Base-by-base conservation (phyloP, 2,888 invertebrate genomes). In the Torymus auratus region DNA sequence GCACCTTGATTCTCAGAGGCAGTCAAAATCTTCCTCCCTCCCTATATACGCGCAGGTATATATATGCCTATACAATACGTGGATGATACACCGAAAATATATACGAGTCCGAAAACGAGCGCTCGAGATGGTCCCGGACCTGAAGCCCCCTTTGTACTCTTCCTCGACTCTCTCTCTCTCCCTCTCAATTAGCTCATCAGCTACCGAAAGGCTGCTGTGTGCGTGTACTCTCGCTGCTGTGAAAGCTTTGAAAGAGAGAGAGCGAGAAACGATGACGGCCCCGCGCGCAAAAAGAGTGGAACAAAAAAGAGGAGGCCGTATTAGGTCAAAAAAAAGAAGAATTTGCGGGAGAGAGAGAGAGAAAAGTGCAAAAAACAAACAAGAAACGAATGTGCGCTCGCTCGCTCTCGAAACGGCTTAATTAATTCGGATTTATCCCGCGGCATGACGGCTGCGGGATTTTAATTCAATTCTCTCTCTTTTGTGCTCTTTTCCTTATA, bases 381-480 rank as follows among this genome's bases (percentile, higher is more conserved):
- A 20, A 20, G 28, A 14, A 15, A 23, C 58, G 13, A 12, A 61
- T 52, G 23, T 50, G 78, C 53, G 85, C 80, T 60, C 60, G 14
- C 61, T 56, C 15, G 13, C 64, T 50, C 52, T 85, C 83, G 85
- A 88, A 88, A 89, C 87, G 87, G 88, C 89, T 90, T 89, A 89
- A 90, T 90, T 90, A 89, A 90, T 89, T 90, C 88, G 88, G 88
- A 89, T 89, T 90, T 89, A 90, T 88, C 88, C 89, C 88, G 86
- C 87, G 86, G 89, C 88, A 88, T 89, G 89, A 89, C 89, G 88
- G 83, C 81, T 82, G n/a, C n/a, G 68, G 79, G 85, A 87, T 86
- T 86, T 87, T 86, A 86, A 87, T 87, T 87, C 86, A 86, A 87
- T 87, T 86, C 86, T 41, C 52, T 78, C 83, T 77, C 85, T 83